Conservation (phyloP, 2,113 vertebrate genomes). For the rabbit (Oryctolagus cuniculus) region DNA sequence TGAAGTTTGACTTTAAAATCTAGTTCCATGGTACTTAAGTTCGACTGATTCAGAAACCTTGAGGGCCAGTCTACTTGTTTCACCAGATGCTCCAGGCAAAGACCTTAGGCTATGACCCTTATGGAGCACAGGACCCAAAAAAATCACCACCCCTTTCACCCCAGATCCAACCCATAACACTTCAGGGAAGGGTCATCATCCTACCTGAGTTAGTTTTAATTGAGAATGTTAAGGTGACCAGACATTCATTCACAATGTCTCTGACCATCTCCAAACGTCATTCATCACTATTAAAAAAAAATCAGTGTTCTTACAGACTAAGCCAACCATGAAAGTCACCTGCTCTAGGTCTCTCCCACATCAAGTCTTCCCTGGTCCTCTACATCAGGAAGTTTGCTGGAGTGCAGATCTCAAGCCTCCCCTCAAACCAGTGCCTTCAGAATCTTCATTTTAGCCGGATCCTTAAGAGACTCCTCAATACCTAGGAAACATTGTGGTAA, state of each 20-base stretch:
- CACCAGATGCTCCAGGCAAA: not conserved
- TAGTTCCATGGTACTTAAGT: not conserved
- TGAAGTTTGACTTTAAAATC: not conserved
- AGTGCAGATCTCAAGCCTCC: not conserved
- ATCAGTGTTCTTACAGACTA: conserved; percentile 10
- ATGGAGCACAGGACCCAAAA: not conserved
- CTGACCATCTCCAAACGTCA: not conserved
- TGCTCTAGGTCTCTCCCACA: not conserved
- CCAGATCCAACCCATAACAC: not conserved
- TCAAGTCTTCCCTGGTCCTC: not conserved
- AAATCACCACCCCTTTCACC: not conserved
- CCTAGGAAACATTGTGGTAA: not conserved
- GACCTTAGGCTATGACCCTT: too few species aligned
- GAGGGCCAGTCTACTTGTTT: not conserved
- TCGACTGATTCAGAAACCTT: not conserved
- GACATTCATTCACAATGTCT: not conserved
- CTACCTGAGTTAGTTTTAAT: not conserved
- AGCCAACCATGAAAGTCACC: not conserved
- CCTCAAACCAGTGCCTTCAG: not conserved
- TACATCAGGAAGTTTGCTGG: not conserved
- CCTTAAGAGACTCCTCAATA: not conserved
- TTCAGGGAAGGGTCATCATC: not conserved
- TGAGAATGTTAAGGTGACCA: not conserved
- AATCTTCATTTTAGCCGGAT: not conserved
- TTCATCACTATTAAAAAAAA: not conserved